A percentile compares a stretch with the other conserved stretches of the same genome.
Conservation (phyloP, 2,888 invertebrate species). For the Coelogynopora nodosa region DNA sequence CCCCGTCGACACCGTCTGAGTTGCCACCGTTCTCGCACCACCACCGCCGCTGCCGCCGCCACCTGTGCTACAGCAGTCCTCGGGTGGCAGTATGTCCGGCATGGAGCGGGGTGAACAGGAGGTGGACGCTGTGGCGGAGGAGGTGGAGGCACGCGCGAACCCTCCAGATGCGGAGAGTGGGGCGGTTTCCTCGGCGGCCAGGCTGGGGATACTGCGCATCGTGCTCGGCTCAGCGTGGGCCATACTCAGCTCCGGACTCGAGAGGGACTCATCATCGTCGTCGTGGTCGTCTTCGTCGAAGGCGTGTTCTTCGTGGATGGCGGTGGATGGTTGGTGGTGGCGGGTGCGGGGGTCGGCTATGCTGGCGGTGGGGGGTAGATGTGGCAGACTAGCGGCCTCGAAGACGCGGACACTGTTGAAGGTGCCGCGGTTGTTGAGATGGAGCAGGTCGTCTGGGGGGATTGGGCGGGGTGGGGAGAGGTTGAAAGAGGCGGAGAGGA, state of each 20-base stretch:
- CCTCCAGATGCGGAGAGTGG: neutral
- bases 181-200: neutral
- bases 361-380: neutral
- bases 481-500: too few relatives aligned
- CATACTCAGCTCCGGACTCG: neutral
- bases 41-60: too few relatives aligned
- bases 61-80: too few relatives aligned
- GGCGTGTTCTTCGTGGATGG: neutral
- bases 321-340: neutral
- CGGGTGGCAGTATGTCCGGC: too few relatives aligned
- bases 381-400: neutral
- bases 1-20: constrained; percentile 60
- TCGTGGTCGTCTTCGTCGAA: neutral
- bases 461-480: too few relatives aligned
- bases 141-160: neutral
- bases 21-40: too few relatives aligned
- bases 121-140: neutral
- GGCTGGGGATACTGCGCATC: constrained; percentile 12
- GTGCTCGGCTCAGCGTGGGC: neutral
- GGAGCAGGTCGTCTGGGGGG: neutral
- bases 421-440: neutral
- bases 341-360: neutral
- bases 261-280: too few relatives aligned
- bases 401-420: constrained; percentile 5
- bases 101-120: neutral